phyloP scores from a whole-genome alignment of 2,888 invertebrate species.

The Rhimphoctona megacephalus region DNA sequence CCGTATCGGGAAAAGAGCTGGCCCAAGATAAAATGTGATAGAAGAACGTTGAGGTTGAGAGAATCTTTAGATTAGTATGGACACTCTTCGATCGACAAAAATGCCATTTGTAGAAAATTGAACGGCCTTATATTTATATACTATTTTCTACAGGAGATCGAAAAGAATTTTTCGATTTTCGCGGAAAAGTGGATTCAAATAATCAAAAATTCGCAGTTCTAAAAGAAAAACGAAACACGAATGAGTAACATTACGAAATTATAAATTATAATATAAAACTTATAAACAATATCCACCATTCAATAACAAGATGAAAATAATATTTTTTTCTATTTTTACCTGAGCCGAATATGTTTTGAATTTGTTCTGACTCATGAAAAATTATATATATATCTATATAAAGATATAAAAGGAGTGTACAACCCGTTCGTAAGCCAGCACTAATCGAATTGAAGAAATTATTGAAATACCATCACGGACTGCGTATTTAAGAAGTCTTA shows the following conservation, averaged over 20 bases:
- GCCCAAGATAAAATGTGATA: not conserved
- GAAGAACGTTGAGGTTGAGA: not conserved
- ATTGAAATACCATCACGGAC: slow-evolving; percentile 83
- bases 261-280: no score
- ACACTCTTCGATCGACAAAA: not conserved
- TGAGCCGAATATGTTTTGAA: no score
- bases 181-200: not conserved
- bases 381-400: not conserved
- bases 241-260: not conserved
- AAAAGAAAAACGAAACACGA: not conserved
- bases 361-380: no score
- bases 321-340: not conserved
- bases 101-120: not conserved
- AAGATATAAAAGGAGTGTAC: not conserved
- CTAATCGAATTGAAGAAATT: slow-evolving; percentile 71
- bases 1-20: not conserved
- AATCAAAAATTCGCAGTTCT: not conserved
- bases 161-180: not conserved
- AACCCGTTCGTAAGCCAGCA: not conserved
- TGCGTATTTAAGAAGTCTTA: slow-evolving; percentile 77
- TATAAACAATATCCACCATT: not conserved
- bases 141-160: not conserved
- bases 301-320: no score
- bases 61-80: slow-evolving; percentile 5
- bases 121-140: not conserved